Evolutionary conservation across 2,797 vertebrate genomes (phyloP).

Genomic region (Fistularia commersonii): DNA sequence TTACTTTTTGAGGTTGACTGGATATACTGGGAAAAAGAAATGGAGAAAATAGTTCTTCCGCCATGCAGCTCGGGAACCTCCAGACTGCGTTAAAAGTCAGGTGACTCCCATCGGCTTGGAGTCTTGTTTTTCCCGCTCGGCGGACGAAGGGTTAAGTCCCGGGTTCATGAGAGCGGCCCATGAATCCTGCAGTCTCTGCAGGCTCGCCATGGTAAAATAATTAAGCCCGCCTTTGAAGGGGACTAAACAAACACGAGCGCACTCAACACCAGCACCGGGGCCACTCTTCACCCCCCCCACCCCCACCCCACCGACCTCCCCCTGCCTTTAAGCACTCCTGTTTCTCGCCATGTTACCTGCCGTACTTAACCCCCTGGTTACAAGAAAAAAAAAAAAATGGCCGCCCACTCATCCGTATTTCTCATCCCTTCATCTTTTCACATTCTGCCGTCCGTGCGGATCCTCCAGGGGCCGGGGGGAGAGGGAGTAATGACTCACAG

Average conservation of each 20-base stretch:
- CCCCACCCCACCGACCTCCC: neutral
- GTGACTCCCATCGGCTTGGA: neutral
- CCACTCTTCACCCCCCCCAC: conserved; percentile 29
- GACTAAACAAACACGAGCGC: conserved; percentile 81
- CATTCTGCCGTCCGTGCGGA: conserved; percentile 32
- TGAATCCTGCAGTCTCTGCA: conserved; percentile 65
- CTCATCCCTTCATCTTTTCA: conserved; percentile 43
- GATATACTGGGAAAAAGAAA: no score
- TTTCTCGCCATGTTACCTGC: conserved; percentile 68
- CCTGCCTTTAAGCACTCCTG: conserved; percentile 30
- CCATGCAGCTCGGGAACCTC: no score
- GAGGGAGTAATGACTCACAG: conserved; percentile 59
- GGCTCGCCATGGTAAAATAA: conserved; percentile 80
- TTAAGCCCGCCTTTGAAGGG: conserved; percentile 79
- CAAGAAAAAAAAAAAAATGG: conserved; percentile 33
- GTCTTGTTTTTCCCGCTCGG: conserved; percentile 9
- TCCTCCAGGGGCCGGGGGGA: conserved; percentile 33
- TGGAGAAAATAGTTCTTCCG: no score
- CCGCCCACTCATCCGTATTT: conserved; percentile 39
- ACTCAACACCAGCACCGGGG: conserved; percentile 63
- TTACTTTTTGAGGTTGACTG: no score
- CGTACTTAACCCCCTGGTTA: conserved; percentile 37
- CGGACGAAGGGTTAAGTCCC: conserved; percentile 54
- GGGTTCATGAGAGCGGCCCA: conserved; percentile 55
- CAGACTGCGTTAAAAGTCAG: neutral